phyloP scores from a whole-genome alignment of 2,113 vertebrate genomes.

The Boulengeromyrus knoepffleri region DNA sequence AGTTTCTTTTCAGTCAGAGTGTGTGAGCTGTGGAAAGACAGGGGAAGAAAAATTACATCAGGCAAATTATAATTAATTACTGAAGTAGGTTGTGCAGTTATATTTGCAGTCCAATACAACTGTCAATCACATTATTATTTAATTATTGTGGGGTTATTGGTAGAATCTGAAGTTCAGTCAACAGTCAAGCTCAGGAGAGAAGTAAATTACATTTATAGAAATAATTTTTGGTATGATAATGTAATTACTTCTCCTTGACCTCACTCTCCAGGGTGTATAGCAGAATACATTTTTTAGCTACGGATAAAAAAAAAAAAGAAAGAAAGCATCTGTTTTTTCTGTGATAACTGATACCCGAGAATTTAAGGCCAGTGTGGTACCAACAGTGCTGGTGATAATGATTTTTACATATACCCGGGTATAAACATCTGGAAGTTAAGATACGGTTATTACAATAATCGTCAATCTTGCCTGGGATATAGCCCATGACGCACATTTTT shows the following conservation, averaged over 20 bases:
- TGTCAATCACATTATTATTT: not conserved
- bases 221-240: not conserved
- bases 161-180: not conserved
- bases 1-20: not conserved
- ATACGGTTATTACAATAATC: constrained; percentile 28
- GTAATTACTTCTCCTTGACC: not conserved
- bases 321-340: constrained; percentile 9
- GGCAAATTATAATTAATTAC: not conserved
- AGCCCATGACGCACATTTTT: not conserved
- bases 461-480: not conserved
- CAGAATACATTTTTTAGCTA: constrained; percentile 3
- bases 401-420: constrained; percentile 5
- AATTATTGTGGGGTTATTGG: not conserved
- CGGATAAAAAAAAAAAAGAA: constrained; percentile 8
- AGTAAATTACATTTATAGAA: constrained; percentile 1
- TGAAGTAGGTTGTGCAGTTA: not conserved
- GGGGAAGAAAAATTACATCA: not conserved
- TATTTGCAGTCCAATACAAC: not conserved
- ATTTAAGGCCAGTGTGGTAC: not conserved
- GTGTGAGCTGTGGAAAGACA: not conserved
- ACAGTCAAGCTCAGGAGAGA: not conserved
- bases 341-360: not conserved
- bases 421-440: constrained; percentile 18
- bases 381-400: not conserved
- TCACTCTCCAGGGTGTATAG: not conserved